Base-by-base conservation (phyloP, 2,797 vertebrate genomes). In the Mycteria americana region DNA sequence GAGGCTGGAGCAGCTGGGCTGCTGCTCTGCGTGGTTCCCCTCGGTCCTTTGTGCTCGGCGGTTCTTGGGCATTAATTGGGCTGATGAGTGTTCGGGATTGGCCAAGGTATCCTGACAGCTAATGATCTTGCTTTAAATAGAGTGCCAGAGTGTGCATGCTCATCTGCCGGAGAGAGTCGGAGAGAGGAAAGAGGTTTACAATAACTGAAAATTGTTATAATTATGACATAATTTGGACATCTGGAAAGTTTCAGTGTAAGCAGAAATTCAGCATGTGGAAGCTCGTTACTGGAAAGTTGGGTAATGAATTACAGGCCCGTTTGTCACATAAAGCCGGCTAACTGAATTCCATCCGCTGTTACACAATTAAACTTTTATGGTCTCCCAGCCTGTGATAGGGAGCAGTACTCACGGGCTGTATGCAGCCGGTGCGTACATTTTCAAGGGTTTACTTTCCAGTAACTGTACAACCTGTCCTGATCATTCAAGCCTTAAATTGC, bases 201-300 rank as follows among this genome's bases (percentile, higher is more conserved):
- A 95, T 96, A 89, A 92, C 94, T 9, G 35, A 94, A 94, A 96
- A 97, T 97, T 94, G 95, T 95, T 94, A 80, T 94, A 96, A 97
- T 97, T 97, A 96, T 89, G 94, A 95, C 89, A 97, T 96, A 91
- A 97, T 97, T 97, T 97, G 94, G 97, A 97, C 97, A 97, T 97
- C 97, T 97, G 97, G 97, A 45, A 96, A 94, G 95, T 95, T 96
- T 95, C 96, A 21, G 91, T 19, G 87, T 95, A 96, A 97, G 96
- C 97, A 97, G 95, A 96, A 97, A 85, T 95, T 78, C 93, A 93
- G 96, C 92, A 31, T 85, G 92, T 86, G 92, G 96, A 90, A 83
- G 92, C 94, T 95, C 37, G 39, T 94, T 95, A 88, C 74, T 86
- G 95, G 96, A 53, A 89, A 91, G 94, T 86, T 95, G 96, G 75